Conservation (phyloP, 2,797 vertebrate species). For the Lithobates pipiens region DNA sequence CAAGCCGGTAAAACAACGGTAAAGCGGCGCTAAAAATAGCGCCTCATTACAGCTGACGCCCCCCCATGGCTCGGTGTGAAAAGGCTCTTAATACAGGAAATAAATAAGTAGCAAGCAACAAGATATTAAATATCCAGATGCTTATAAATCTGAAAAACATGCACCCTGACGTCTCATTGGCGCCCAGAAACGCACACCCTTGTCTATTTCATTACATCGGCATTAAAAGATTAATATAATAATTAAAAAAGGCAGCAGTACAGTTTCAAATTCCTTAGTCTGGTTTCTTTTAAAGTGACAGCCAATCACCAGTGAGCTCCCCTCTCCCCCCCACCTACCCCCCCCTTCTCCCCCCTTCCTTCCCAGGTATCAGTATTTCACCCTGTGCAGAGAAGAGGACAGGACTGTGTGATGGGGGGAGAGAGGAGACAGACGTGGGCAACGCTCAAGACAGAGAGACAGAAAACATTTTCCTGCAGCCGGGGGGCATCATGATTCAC, state of each 20-base stretch:
- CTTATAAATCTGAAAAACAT: too few species aligned
- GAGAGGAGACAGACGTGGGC: conserved; percentile 36
- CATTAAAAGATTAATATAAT: conserved; percentile 44
- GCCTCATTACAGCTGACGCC: too few species aligned
- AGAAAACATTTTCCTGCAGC: neutral
- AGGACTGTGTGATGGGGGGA: conserved; percentile 24
- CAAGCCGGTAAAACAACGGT: too few species aligned
- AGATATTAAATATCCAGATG: too few species aligned
- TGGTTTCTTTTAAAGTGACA: conserved; percentile 33
- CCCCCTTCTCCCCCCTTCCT: neutral
- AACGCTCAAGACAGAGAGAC: conserved; percentile 17
- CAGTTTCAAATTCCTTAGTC: conserved; percentile 39
- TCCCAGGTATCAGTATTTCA: conserved; percentile 21
- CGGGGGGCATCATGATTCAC: conserved; percentile 31
- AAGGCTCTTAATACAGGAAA: too few species aligned
- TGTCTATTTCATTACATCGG: conserved; percentile 42
- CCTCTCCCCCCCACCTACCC: neutral
- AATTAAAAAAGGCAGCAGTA: neutral
- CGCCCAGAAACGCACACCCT: neutral
- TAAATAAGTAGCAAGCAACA: too few species aligned
- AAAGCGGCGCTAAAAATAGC: too few species aligned
- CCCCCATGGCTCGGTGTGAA: too few species aligned
- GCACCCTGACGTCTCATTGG: too few species aligned
- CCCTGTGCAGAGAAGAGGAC: conserved; percentile 8
- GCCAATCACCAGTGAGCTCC: conserved; percentile 17